Evolutionary conservation across 1,140 invertebrate species (phyloP).

Genomic region (Drosophila nigrodunni): DNA sequence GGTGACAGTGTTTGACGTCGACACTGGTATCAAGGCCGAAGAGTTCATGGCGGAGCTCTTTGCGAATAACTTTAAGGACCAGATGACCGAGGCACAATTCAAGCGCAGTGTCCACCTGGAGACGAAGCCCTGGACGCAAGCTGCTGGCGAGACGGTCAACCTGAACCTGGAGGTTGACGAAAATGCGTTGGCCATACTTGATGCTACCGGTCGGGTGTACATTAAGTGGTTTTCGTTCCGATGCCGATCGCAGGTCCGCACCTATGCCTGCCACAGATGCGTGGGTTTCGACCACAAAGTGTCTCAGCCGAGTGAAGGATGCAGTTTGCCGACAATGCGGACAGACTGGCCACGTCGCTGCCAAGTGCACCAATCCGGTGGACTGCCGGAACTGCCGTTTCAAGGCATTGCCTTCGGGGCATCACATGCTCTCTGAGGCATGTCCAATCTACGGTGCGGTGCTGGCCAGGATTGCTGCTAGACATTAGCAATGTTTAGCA

Average conservation of each 20-base stretch:
- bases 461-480: not conserved
- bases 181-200: no score
- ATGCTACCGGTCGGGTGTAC: no score
- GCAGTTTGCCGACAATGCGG: conserved; percentile 17
- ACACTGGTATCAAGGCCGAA: no score
- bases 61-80: no score
- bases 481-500: not conserved
- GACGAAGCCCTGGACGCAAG: no score
- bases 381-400: conserved; percentile 5
- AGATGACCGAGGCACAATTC: no score
- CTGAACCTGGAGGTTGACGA: no score
- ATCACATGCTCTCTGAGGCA: not conserved
- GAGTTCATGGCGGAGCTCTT: no score
- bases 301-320: conserved; percentile 21
- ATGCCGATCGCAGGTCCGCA: not conserved
- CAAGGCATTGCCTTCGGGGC: conserved; percentile 1
- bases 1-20: no score
- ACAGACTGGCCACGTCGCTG: conserved; percentile 3
- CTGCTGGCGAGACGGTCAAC: no score
- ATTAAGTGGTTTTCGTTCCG: no score
- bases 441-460: not conserved
- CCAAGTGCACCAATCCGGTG: conserved; percentile 5
- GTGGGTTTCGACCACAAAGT: conserved; percentile 23
- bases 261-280: conserved; percentile 22
- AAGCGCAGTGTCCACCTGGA: no score